Conservation (phyloP, 1,140 invertebrate genomes). For the Octopus bimaculoides region DNA sequence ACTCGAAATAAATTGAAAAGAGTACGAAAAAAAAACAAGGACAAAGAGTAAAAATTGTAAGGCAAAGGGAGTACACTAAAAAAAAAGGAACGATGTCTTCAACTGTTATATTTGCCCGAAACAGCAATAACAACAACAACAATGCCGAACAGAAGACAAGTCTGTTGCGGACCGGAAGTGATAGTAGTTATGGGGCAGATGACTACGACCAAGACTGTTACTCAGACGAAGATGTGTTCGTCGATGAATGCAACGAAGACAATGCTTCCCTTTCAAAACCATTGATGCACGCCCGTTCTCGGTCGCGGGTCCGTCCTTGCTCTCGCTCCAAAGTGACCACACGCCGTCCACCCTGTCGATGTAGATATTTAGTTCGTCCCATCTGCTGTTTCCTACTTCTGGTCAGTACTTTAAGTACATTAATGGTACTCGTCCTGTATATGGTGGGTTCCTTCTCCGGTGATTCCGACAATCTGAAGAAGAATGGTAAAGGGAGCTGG, state of each 20-base stretch:
- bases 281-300: slow-evolving; percentile 43
- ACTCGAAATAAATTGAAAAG: too few relatives aligned
- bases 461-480: slow-evolving; percentile 7
- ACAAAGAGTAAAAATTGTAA: too few relatives aligned
- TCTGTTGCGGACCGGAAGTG: background rate
- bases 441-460: slow-evolving; percentile 25
- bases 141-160: background rate
- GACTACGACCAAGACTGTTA: slow-evolving; percentile 31
- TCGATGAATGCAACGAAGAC: slow-evolving; percentile 36
- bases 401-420: slow-evolving; percentile 34
- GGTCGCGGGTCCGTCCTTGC: slow-evolving; percentile 37
- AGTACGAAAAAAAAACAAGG: too few relatives aligned
- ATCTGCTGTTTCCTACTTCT: slow-evolving; percentile 40
- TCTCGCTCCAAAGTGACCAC: slow-evolving; percentile 38
- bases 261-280: slow-evolving; percentile 39
- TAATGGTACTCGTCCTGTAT: slow-evolving; percentile 41
- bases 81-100: background rate
- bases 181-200: slow-evolving; percentile 22
- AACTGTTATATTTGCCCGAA: background rate
- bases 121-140: background rate
- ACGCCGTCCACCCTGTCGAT: slow-evolving; percentile 33
- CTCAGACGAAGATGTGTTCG: slow-evolving; percentile 46
- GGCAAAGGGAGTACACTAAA: too few relatives aligned
- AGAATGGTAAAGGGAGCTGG: background rate
- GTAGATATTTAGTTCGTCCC: slow-evolving; percentile 35